These are phyloP conservation scores for Himantopus leucocephalus DNA, from an alignment of 2,113 vertebrate species.

Conservation along the genomic window DNA sequence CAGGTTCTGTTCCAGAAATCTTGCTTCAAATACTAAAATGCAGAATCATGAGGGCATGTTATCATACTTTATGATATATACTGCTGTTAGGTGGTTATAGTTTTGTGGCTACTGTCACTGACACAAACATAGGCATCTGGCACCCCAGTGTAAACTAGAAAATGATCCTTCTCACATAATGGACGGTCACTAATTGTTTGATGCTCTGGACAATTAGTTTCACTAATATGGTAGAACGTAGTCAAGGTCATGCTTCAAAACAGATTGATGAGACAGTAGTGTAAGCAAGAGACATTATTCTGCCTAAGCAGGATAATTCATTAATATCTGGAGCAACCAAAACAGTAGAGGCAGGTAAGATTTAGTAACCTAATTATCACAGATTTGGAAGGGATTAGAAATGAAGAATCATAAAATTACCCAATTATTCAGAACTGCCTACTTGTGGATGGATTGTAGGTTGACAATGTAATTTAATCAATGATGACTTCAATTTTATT, in stretches of 20 bases:
- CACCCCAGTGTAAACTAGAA: not conserved
- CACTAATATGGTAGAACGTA: not conserved
- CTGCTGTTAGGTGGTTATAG: not conserved
- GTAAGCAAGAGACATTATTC: not conserved
- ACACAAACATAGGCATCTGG: not conserved
- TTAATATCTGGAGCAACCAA: not conserved
- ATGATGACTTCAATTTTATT: not conserved
- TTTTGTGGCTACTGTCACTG: not conserved
- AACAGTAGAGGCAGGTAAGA: not conserved
- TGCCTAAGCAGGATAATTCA: not conserved
- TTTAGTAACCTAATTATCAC: not conserved
- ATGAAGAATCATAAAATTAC: not conserved
- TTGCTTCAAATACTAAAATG: not conserved
- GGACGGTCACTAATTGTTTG: not conserved
- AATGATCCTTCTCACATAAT: not conserved
- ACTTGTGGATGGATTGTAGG: not conserved
- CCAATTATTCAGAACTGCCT: not conserved
- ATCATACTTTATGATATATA: not conserved
- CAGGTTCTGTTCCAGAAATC: not conserved
- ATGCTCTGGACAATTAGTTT: not conserved
- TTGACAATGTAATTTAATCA: not conserved
- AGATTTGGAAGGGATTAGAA: not conserved
- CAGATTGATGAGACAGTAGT: not conserved
- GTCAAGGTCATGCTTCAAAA: not conserved
- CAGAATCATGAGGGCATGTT: not conserved